Percentiles rank a stretch among this genome's conserved stretches.
phyloP scores from a whole-genome alignment of 1,140 invertebrate species.

The Hylyphantes graminicola region DNA sequence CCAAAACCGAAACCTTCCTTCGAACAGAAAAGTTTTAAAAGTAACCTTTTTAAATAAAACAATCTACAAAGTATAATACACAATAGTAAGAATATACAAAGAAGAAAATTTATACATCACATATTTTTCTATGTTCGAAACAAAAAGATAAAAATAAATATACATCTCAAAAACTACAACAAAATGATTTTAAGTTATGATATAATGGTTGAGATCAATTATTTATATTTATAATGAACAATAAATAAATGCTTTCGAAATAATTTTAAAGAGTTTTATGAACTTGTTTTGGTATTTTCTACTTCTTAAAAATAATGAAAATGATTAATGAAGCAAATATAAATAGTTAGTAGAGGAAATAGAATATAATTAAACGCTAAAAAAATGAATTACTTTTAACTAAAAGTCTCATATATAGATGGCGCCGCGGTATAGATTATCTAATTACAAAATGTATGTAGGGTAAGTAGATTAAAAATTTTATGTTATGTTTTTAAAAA shows the following conservation, averaged over 20 bases:
- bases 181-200: constrained; percentile 35
- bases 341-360: constrained; percentile 13
- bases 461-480: background rate
- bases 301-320: constrained; percentile 13
- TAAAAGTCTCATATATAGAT: too few relatives aligned
- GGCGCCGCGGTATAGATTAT: too few relatives aligned
- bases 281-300: constrained; percentile 25
- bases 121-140: background rate
- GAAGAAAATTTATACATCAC: background rate
- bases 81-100: constrained; percentile 2
- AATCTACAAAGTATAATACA: background rate
- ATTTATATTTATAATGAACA: constrained; percentile 14
- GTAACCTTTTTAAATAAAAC: background rate
- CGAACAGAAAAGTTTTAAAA: too few relatives aligned
- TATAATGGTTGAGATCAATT: constrained; percentile 35
- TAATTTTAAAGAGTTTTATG: constrained; percentile 19
- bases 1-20: too few relatives aligned
- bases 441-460: background rate
- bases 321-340: constrained; percentile 16
- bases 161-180: constrained; percentile 20
- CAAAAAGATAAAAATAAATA: constrained; percentile 34
- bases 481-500: background rate
- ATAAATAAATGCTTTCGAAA: constrained; percentile 27
- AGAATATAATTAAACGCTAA: too few relatives aligned
- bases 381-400: too few relatives aligned